These are phyloP conservation scores for Calidris pygmaea DNA, from an alignment of 2,113 vertebrate genomes.

Conservation along the genomic window DNA sequence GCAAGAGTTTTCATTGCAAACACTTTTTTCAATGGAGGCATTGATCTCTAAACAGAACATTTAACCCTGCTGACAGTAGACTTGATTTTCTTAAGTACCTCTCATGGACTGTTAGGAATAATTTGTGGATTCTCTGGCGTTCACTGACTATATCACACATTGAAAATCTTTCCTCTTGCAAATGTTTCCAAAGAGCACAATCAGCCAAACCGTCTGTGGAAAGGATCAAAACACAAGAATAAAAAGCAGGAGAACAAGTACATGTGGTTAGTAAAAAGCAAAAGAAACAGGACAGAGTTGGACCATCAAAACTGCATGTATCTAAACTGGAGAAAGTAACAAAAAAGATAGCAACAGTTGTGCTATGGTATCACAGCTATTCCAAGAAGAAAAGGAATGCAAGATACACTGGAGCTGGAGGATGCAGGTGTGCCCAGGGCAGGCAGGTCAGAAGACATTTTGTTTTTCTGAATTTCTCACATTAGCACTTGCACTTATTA, in stretches of 20 bases:
- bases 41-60: neutral
- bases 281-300: neutral
- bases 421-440: neutral
- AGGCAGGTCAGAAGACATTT: neutral
- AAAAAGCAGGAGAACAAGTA: neutral
- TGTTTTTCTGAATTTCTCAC: neutral
- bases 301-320: neutral
- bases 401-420: rapidly evolving
- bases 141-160: neutral
- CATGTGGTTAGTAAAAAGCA: neutral
- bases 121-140: neutral
- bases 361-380: neutral
- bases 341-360: neutral
- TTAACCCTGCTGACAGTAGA: neutral
- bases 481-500: neutral
- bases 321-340: neutral
- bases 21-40: neutral
- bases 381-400: neutral
- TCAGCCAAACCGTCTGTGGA: neutral
- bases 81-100: neutral
- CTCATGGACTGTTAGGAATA: neutral
- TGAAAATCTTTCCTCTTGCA: neutral
- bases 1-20: neutral
- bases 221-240: neutral
- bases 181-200: neutral